Conservation (phyloP, 92 coral and sea anemone species). For the Zoanthus solanderi region DNA sequence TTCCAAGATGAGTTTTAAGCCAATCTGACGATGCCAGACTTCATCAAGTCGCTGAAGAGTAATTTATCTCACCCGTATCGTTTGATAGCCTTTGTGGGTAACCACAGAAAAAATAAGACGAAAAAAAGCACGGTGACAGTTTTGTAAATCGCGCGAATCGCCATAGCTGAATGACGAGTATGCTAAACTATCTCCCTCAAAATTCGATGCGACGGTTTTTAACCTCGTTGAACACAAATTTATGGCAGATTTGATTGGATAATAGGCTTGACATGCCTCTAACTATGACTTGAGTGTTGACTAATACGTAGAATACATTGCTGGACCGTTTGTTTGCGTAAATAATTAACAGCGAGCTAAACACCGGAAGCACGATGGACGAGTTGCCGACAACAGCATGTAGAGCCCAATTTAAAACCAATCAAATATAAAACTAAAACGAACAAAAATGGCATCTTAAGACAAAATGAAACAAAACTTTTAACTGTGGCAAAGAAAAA, state of each 20-base stretch:
- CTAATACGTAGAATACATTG: constrained; percentile 74
- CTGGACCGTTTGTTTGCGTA: constrained; percentile 81
- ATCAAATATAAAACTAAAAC: neutral
- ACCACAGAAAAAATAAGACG: constrained; percentile 28
- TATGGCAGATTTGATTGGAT: constrained; percentile 68
- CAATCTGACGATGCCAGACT: constrained; percentile 44
- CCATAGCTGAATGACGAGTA: constrained; percentile 48
- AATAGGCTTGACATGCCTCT: constrained; percentile 71
- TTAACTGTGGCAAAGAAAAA: neutral
- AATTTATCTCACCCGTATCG: constrained; percentile 40
- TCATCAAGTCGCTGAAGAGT: constrained; percentile 39
- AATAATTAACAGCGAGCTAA: constrained; percentile 84
- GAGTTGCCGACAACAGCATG: constrained; percentile 35
- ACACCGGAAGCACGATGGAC: constrained; percentile 76
- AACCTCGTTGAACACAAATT: constrained; percentile 48
- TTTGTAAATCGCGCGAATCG: constrained; percentile 54
- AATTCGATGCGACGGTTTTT: constrained; percentile 40
- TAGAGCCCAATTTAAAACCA: constrained; percentile 11
- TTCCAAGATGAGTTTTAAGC: constrained; percentile 13
- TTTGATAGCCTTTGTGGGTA: constrained; percentile 37
- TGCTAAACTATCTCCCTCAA: constrained; percentile 34
- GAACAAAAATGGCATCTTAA: neutral
- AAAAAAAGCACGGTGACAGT: constrained; percentile 12
- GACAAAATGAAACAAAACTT: neutral
- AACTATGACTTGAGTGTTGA: constrained; percentile 61